Base-by-base conservation (phyloP, 2,888 invertebrate species). In the Tetranychus piercei region DNA sequence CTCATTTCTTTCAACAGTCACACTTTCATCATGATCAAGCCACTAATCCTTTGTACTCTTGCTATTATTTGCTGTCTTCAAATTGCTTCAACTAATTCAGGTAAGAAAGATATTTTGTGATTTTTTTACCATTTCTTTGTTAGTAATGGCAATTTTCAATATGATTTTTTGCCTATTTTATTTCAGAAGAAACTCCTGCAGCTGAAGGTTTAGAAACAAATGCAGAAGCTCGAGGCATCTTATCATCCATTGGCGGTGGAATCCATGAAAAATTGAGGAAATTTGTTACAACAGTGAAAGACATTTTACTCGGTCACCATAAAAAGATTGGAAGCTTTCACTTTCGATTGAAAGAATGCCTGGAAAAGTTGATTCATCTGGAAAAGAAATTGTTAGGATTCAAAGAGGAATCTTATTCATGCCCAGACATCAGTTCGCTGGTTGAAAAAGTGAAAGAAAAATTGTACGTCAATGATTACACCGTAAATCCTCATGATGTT, bases 381-480 rank as follows among this genome's bases (percentile, higher is more conserved):
- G 69, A 69, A 22, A 69, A 69, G 20, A 69, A 23, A 22, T 1
- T 69, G 22, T 23, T 20, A 11, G 69, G 69, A 20, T 23, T 69
- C 11, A 69, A 69, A 22, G 69, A 22, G 5, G 69, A 69, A 22
- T 23, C 20, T 11, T 11, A 18, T 23, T 69, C 69, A 9, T 69
- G 69, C 23, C 69, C 69, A 69, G 69, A 69, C 20, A 23, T 23
- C 20, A 23, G 22, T 20, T 18, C 22, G 1, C 11, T 69, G 22
- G 20, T 23, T 69, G 69, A 69, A 7, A 69, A 69, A 69, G 69
- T 69, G 20, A 69, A 69, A 22, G 69, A 69, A 23, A 69, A 69
- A 4, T 7, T 55, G 2, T 55, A 55, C 55, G 23, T 22, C 22
- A 23, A 23, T 8, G 69, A 69, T 1, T 20, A 69, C 20, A 55